Conservation (phyloP, 2,888 invertebrate genomes). For the Apantesis nais region DNA sequence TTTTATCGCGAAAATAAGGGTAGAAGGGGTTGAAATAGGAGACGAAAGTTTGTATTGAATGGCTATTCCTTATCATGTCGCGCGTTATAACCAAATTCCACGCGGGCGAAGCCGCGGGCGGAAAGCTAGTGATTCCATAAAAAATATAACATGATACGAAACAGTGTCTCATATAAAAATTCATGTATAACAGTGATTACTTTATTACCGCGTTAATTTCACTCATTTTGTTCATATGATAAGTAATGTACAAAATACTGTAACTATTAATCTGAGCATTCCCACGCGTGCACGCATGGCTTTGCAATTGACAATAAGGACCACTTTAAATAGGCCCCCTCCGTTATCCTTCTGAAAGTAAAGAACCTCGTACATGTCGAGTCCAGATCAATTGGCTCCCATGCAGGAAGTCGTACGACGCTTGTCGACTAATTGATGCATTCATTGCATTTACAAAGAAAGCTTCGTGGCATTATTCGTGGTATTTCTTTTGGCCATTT, state of each 20-base stretch:
- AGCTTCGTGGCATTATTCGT: conserved; percentile 45
- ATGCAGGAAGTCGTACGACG: conserved; percentile 51
- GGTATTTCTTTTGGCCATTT: conserved; percentile 26
- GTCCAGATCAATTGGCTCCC: conserved; percentile 44
- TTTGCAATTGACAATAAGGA: conserved; percentile 46
- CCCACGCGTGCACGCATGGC: conserved; percentile 47
- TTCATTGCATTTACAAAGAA: conserved; percentile 47
- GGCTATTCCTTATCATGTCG: too few species aligned
- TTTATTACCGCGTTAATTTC: conserved; percentile 20
- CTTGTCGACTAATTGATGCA: conserved; percentile 50
- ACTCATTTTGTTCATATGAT: conserved; percentile 35
- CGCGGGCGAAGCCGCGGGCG: too few species aligned
- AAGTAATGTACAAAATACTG: conserved; percentile 44
- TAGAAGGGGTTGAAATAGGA: too few species aligned
- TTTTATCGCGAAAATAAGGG: too few species aligned
- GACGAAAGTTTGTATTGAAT: too few species aligned
- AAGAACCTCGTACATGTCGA: conserved; percentile 40
- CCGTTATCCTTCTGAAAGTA: conserved; percentile 35
- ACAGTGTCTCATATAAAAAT: background rate
- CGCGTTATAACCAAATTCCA: too few species aligned
- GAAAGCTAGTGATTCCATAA: too few species aligned
- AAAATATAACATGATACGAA: too few species aligned
- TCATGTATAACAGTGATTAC: conserved; percentile 14
- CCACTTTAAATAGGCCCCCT: conserved; percentile 45
- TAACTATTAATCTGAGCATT: conserved; percentile 47